Evolutionary conservation across 2,888 invertebrate species (phyloP).

Genomic region (Operophtera brumata): DNA sequence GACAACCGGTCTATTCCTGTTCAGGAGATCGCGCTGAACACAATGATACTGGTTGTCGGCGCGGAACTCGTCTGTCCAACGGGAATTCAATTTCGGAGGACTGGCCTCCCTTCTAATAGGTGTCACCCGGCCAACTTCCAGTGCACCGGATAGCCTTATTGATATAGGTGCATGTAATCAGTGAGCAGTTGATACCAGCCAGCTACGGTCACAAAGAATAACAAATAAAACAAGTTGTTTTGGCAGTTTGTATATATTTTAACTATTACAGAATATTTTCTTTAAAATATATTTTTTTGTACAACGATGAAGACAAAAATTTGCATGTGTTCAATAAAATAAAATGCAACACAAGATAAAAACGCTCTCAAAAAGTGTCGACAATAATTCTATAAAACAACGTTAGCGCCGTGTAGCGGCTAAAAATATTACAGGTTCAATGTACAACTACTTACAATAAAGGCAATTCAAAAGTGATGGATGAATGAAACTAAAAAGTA

Average conservation of each 20-base stretch:
- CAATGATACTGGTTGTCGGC: too few relatives aligned
- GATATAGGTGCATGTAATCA: too few relatives aligned
- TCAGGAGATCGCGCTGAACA: too few relatives aligned
- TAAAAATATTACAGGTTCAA: constrained; percentile 42
- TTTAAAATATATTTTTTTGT: constrained; percentile 75
- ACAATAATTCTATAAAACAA: constrained; percentile 53
- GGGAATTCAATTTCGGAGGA: too few relatives aligned
- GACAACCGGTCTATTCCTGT: too few relatives aligned
- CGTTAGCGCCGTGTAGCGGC: constrained; percentile 36
- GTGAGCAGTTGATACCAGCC: too few relatives aligned
- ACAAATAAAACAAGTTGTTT: constrained; percentile 42
- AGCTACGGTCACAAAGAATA: too few relatives aligned
- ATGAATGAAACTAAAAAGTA: neutral
- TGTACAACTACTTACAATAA: constrained; percentile 32
- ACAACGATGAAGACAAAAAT: constrained; percentile 66
- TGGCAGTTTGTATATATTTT: constrained; percentile 77
- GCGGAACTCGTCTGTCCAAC: too few relatives aligned
- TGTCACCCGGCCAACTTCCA: too few relatives aligned
- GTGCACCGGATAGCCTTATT: too few relatives aligned
- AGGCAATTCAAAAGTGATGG: constrained; percentile 3
- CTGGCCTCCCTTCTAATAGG: too few relatives aligned
- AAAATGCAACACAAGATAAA: constrained; percentile 70
- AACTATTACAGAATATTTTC: constrained; percentile 69
- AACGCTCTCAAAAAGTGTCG: constrained; percentile 57
- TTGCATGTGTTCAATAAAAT: constrained; percentile 70